Conservation (phyloP, 2,797 vertebrate genomes). For the Rhynchotus rufescens region DNA sequence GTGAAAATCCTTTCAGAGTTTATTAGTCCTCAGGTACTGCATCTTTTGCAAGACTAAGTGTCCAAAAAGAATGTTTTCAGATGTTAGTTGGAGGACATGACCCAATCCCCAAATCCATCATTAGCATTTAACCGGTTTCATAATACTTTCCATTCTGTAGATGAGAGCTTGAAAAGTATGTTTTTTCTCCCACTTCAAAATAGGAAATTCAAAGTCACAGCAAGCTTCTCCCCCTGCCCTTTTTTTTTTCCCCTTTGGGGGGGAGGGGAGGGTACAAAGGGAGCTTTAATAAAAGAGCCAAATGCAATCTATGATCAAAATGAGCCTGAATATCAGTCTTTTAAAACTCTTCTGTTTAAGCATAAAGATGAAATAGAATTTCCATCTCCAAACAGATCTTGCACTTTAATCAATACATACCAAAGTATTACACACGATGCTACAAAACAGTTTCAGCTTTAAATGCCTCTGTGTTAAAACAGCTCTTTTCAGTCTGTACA, state of each 20-base stretch:
- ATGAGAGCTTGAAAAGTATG: slow-evolving; percentile 1
- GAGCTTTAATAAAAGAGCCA: too few relatives aligned
- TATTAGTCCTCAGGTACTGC: neutral
- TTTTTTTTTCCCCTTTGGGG: too few relatives aligned
- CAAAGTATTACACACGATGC: neutral
- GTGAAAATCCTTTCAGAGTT: neutral
- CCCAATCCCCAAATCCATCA: neutral
- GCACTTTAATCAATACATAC: neutral
- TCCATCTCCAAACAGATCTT: slow-evolving; percentile 12
- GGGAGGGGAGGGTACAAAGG: too few relatives aligned
- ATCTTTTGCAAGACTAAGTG: neutral
- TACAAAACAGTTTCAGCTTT: neutral
- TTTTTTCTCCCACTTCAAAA: neutral
- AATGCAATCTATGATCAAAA: neutral
- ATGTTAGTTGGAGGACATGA: neutral
- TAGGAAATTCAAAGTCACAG: neutral
- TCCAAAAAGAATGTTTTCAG: neutral
- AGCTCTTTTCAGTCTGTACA: neutral
- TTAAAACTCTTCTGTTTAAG: neutral
- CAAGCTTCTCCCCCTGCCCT: neutral
- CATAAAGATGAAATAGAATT: neutral
- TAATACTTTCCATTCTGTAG: neutral
- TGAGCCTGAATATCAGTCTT: neutral
- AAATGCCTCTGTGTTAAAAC: slow-evolving; percentile 1
- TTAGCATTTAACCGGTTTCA: neutral